These are phyloP conservation scores for Buceros bicornis DNA, from an alignment of 2,797 vertebrate species.

Conservation along the genomic window DNA sequence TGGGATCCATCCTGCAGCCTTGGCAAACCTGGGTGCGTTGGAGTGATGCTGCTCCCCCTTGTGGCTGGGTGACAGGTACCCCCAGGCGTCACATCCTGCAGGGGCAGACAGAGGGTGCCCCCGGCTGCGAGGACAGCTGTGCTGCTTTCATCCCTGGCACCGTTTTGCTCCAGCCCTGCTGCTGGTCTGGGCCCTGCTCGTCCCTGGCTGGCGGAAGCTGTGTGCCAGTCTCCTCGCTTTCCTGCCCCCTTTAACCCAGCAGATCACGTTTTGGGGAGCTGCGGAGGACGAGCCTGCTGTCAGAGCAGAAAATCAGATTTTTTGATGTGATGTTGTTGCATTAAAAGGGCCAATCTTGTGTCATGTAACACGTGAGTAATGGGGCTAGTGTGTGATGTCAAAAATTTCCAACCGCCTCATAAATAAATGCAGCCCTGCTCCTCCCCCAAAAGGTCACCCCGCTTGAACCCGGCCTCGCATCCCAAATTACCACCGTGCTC, in stretches of 20 bases:
- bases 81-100: rapidly evolving
- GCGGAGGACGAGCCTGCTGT: conserved; percentile 65
- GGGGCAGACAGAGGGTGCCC: not conserved
- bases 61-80: not conserved
- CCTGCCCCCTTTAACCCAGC: conserved; percentile 63
- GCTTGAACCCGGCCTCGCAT: conserved; percentile 75
- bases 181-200: not conserved
- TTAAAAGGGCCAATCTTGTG: conserved; percentile 80
- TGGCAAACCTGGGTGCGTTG: rapidly evolving
- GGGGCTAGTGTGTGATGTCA: conserved; percentile 81
- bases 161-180: not conserved
- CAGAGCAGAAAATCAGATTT: conserved; percentile 76
- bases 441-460: conserved; percentile 78
- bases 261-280: conserved; percentile 63
- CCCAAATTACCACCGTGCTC: conserved; percentile 77
- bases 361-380: conserved; percentile 82
- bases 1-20: not conserved
- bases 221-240: conserved; percentile 46
- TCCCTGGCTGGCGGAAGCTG: not conserved
- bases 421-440: conserved; percentile 80
- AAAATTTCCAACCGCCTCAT: conserved; percentile 79
- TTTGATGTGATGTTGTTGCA: conserved; percentile 77
- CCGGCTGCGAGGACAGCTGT: rapidly evolving
- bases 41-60: not conserved
- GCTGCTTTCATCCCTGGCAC: not conserved